Evolutionary conservation across 2,888 invertebrate genomes (phyloP).

Genomic region (Saturnia japonica): DNA sequence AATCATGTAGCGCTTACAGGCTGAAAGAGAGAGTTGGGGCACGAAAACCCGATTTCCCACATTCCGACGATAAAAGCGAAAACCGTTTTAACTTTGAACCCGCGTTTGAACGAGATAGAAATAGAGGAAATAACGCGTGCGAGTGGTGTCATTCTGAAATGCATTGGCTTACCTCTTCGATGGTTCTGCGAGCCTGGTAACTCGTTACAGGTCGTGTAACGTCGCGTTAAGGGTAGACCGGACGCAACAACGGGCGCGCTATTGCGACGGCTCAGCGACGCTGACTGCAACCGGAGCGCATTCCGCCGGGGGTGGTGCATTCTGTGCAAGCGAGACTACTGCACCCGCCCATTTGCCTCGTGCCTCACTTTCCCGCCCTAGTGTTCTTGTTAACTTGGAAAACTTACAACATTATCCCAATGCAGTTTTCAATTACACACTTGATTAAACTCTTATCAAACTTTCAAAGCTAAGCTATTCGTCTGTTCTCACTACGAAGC

Average conservation of each 20-base stretch:
- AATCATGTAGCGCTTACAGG: slow-evolving; percentile 65
- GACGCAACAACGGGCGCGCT: slow-evolving; percentile 64
- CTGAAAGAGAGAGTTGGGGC: slow-evolving; percentile 79
- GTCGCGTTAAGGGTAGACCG: slow-evolving; percentile 43
- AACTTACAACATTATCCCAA: slow-evolving; percentile 49
- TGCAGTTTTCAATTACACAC: slow-evolving; percentile 40
- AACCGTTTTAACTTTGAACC: slow-evolving; percentile 59
- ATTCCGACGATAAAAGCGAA: slow-evolving; percentile 80
- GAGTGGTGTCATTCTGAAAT: slow-evolving; percentile 57
- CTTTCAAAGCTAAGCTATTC: slow-evolving; percentile 24
- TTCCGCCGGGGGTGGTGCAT: slow-evolving; percentile 74
- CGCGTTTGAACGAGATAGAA: slow-evolving; percentile 49
- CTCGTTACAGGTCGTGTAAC: slow-evolving; percentile 78
- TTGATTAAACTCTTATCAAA: slow-evolving; percentile 36
- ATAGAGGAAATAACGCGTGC: slow-evolving; percentile 47
- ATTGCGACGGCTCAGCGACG: slow-evolving; percentile 63
- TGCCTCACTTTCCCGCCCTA: slow-evolving; percentile 81
- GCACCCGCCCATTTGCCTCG: slow-evolving; percentile 74
- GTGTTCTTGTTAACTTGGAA: slow-evolving; percentile 57
- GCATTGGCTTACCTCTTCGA: slow-evolving; percentile 74
- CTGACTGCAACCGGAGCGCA: slow-evolving; percentile 70
- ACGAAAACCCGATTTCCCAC: slow-evolving; percentile 77
- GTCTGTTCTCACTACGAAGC: slow-evolving; percentile 19
- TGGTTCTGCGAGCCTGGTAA: slow-evolving; percentile 71
- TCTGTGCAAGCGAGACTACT: slow-evolving; percentile 80